phyloP scores from a whole-genome alignment of 2,113 vertebrate genomes.

The Blennius ocellaris region DNA sequence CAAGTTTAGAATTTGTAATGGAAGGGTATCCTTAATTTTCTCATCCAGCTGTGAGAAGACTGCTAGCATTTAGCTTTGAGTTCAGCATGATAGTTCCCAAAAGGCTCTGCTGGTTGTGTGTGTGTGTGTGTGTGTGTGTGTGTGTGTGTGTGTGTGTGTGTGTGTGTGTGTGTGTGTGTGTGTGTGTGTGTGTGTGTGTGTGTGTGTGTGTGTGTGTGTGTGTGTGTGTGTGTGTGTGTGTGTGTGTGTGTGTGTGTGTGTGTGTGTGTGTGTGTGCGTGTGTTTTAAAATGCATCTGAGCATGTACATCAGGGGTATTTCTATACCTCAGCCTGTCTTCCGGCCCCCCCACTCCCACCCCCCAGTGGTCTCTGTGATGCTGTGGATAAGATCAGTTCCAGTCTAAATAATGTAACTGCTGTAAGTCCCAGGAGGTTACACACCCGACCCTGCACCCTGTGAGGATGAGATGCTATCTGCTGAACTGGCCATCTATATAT shows the following conservation, averaged over 20 bases:
- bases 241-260: slow-evolving; percentile 43
- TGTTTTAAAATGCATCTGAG: slow-evolving; percentile 27
- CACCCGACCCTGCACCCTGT: background rate
- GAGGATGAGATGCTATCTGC: too few species aligned
- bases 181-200: slow-evolving; percentile 29
- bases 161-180: background rate
- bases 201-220: slow-evolving; percentile 35
- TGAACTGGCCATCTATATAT: too few species aligned
- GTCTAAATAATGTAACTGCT: slow-evolving; percentile 17
- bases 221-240: slow-evolving; percentile 21
- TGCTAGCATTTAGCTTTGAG: too few species aligned
- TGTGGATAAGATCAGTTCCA: slow-evolving; percentile 42
- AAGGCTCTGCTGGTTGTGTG: too few species aligned
- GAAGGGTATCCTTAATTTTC: too few species aligned
- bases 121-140: too few species aligned
- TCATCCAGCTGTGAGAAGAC: too few species aligned
- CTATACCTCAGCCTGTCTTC: slow-evolving; percentile 10
- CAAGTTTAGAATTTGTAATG: too few species aligned
- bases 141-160: slow-evolving; percentile 40
- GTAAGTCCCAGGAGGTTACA: background rate
- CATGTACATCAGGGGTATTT: slow-evolving; percentile 9
- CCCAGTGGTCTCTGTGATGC: slow-evolving; percentile 7
- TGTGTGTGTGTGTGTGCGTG: slow-evolving; percentile 34
- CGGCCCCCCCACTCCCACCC: slow-evolving; percentile 6
- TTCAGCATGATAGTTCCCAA: too few species aligned